A percentile compares a stretch with the other conserved stretches of the same genome.
Evolutionary conservation across 2,113 vertebrate species (phyloP).

Genomic region (Copsychus sechellarum): DNA sequence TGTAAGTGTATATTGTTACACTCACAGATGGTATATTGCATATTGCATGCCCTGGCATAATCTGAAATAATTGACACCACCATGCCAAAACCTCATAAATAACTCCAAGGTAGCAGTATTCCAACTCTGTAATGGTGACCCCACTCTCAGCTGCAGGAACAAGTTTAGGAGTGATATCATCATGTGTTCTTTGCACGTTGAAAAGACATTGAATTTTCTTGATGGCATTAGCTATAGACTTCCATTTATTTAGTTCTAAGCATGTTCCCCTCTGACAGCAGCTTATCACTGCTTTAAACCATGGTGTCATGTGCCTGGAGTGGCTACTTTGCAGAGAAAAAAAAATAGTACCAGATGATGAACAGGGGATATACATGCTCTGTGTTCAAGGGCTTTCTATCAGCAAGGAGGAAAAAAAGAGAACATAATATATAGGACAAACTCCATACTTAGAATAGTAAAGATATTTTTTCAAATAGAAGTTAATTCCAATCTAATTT

Average conservation of each 20-base stretch:
- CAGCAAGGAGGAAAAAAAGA: neutral
- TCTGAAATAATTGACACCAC: neutral
- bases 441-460: neutral
- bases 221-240: neutral
- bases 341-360: neutral
- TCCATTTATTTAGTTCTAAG: neutral
- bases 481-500: neutral
- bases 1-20: neutral
- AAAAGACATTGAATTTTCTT: neutral
- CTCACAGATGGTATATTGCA: neutral
- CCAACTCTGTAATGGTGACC: neutral
- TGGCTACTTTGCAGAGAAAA: neutral
- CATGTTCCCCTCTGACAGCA: neutral
- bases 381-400: neutral
- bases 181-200: neutral
- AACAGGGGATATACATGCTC: neutral
- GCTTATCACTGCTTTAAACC: neutral
- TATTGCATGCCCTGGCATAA: neutral
- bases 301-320: neutral
- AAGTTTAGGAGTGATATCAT: neutral
- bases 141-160: neutral
- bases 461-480: neutral
- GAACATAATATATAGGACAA: neutral
- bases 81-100: neutral
- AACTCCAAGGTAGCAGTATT: neutral